Evolutionary conservation across 2,113 vertebrate species (phyloP).

Genomic region (Cettia cetti): DNA sequence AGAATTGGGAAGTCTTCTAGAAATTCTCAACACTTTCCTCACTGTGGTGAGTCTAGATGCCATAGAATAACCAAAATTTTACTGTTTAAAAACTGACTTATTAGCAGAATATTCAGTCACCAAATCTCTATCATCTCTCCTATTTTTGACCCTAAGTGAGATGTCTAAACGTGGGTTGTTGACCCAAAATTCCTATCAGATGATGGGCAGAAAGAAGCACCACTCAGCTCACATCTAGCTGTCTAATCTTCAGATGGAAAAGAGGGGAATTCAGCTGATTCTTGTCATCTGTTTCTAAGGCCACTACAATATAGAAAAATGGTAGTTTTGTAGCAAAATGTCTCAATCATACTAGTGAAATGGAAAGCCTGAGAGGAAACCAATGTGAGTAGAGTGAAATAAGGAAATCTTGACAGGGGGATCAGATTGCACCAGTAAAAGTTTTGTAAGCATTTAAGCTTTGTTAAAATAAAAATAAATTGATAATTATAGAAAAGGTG

Average conservation of each 20-base stretch:
- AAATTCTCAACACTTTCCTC: background rate
- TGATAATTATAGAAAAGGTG: background rate
- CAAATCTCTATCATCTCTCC: background rate
- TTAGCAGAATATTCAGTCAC: background rate
- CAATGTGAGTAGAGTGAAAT: background rate
- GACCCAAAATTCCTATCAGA: background rate
- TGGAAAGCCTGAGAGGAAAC: background rate
- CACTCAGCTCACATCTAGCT: background rate
- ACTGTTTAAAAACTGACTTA: background rate
- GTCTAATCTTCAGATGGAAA: background rate
- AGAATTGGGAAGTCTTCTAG: background rate
- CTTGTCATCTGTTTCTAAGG: background rate
- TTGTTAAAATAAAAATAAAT: background rate
- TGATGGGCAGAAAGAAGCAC: fast-evolving
- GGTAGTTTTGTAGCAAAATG: background rate
- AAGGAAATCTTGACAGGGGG: background rate
- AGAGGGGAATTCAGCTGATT: background rate
- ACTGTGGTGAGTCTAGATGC: background rate
- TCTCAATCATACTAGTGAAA: background rate
- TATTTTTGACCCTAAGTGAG: background rate
- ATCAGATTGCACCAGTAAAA: background rate
- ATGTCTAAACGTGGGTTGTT: background rate
- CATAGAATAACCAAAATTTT: background rate
- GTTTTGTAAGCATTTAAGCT: background rate
- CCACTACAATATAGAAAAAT: background rate